These are phyloP conservation scores for Cataglyphis cursor DNA, from an alignment of 2,888 invertebrate genomes.

Conservation along the genomic window DNA sequence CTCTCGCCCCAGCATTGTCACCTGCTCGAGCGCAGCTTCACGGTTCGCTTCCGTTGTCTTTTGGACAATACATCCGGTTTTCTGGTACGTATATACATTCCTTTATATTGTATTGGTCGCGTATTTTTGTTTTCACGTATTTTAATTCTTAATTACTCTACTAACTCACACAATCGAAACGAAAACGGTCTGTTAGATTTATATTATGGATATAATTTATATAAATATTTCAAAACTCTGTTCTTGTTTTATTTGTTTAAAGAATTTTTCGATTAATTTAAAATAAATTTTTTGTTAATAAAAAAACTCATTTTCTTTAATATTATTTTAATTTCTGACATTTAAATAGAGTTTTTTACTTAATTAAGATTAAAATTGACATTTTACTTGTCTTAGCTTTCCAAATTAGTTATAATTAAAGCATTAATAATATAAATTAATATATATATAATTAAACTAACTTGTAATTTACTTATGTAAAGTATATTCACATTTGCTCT, in stretches of 20 bases:
- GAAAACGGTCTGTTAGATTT: not conserved
- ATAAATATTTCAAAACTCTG: not conserved
- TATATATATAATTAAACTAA: not conserved
- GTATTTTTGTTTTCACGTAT: not conserved
- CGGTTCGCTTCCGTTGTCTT: slow-evolving; percentile 99
- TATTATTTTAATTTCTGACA: not conserved
- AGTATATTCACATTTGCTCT: not conserved
- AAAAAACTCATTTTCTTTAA: not conserved
- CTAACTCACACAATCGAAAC: not conserved
- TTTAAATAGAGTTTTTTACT: not conserved
- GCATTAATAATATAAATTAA: not conserved
- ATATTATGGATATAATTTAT: not conserved
- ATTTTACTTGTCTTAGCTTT: not conserved
- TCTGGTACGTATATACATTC: slow-evolving; percentile 90
- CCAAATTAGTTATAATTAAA: not conserved
- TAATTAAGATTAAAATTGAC: not conserved
- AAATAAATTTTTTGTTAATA: not conserved
- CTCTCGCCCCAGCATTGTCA: slow-evolving; percentile 95
- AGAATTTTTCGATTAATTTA: not conserved
- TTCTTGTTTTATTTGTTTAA: not conserved
- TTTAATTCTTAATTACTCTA: not conserved
- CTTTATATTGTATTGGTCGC: not conserved
- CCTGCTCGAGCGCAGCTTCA: slow-evolving; percentile 98
- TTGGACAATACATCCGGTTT: slow-evolving; percentile 99
- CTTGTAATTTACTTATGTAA: not conserved